A percentile compares a stretch with the other conserved stretches of the same genome.
Evolutionary conservation across 2,797 vertebrate genomes (phyloP).

Genomic region (Scarus forsteni): DNA sequence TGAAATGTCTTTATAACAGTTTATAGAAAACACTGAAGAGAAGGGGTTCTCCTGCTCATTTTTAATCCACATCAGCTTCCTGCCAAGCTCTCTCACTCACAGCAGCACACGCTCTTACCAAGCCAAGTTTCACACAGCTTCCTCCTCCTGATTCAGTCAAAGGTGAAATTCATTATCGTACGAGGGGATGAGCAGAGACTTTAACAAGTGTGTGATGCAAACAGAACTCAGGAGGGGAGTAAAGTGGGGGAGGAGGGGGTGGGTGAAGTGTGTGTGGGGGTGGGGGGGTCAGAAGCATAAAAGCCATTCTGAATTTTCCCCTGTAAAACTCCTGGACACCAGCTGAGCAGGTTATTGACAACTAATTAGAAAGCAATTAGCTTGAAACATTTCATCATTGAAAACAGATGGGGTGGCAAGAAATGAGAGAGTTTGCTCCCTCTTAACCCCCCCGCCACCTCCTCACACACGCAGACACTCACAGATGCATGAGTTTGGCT

Average conservation of each 20-base stretch:
- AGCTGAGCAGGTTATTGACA: slow-evolving; percentile 85
- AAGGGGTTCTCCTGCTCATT: slow-evolving; percentile 18
- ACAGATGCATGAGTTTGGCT: slow-evolving; percentile 35
- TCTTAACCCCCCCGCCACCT: slow-evolving; percentile 21
- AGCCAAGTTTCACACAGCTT: slow-evolving; percentile 38
- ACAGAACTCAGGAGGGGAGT: slow-evolving; percentile 20
- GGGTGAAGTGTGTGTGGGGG: not conserved
- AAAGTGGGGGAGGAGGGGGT: rapidly evolving
- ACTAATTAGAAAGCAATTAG: slow-evolving; percentile 86
- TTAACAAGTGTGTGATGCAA: slow-evolving; percentile 43
- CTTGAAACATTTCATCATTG: slow-evolving; percentile 81
- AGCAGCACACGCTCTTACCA: slow-evolving; percentile 14
- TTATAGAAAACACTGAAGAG: slow-evolving; percentile 16
- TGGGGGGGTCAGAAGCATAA: slow-evolving; percentile 23
- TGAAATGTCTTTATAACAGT: slow-evolving; percentile 20
- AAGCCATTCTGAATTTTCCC: slow-evolving; percentile 27
- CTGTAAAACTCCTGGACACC: slow-evolving; percentile 72
- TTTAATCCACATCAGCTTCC: slow-evolving; percentile 16
- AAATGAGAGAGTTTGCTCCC: slow-evolving; percentile 50
- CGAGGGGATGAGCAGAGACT: slow-evolving; percentile 26
- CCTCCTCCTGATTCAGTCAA: slow-evolving; percentile 42
- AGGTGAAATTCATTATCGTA: slow-evolving; percentile 56
- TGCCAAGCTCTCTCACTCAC: slow-evolving; percentile 42
- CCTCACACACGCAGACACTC: slow-evolving; percentile 29
- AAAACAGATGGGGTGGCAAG: slow-evolving; percentile 79